Percentiles rank a stretch among this genome's conserved stretches.
phyloP scores from a whole-genome alignment of 2,888 invertebrate genomes.

The Leptinotarsa haldemani region DNA sequence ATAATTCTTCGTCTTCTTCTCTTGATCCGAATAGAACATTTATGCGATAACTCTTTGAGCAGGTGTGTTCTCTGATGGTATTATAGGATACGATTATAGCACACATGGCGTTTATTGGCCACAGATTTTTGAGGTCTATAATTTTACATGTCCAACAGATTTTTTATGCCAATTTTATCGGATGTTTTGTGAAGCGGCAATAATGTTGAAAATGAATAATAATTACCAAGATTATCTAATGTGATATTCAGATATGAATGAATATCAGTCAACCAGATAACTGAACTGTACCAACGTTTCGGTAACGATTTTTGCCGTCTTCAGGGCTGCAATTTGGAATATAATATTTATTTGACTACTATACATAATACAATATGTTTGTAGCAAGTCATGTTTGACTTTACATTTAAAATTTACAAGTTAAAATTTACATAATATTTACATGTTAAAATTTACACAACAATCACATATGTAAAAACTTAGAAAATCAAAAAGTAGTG shows the following conservation, averaged over 20 bases:
- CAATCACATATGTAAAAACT: too few species aligned
- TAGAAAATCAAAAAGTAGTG: too few species aligned
- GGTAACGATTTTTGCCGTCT: too few species aligned
- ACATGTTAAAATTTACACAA: too few species aligned
- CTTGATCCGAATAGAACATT: slow-evolving; percentile 31
- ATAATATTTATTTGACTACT: too few species aligned
- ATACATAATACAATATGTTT: too few species aligned
- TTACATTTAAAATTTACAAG: too few species aligned
- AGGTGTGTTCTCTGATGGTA: slow-evolving; percentile 41
- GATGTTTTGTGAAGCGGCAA: slow-evolving; percentile 30
- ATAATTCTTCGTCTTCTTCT: slow-evolving; percentile 41
- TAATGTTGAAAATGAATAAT: slow-evolving; percentile 8
- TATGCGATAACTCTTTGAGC: slow-evolving; percentile 43
- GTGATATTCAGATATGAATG: neutral
- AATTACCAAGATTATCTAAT: neutral
- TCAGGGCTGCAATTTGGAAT: too few species aligned
- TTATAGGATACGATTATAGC: slow-evolving; percentile 43
- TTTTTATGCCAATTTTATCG: slow-evolving; percentile 55
- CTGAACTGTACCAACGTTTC: too few species aligned
- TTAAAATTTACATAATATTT: too few species aligned
- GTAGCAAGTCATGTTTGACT: too few species aligned
- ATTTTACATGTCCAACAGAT: slow-evolving; percentile 46
- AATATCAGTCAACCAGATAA: too few species aligned
- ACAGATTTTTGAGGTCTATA: slow-evolving; percentile 47
- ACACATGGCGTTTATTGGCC: slow-evolving; percentile 43